Evolutionary conservation across 92 coral and sea anemone species (phyloP).

Genomic region (Isaurus tuberculatus): DNA sequence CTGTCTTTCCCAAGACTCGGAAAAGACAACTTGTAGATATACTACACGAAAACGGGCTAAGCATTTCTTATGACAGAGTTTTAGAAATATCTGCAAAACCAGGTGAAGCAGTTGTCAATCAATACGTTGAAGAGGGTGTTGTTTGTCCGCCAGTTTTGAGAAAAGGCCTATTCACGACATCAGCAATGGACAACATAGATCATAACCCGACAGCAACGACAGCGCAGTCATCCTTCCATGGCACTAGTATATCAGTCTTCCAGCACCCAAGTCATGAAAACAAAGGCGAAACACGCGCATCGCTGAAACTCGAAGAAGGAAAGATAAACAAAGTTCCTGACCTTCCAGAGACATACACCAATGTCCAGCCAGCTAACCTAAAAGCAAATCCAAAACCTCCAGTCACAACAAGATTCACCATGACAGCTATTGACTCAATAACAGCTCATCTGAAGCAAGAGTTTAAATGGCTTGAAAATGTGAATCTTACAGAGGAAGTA

Average conservation of each 20-base stretch:
- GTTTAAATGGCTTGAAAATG: conserved; percentile 50
- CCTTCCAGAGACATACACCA: neutral
- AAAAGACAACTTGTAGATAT: neutral
- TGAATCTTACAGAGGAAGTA: conserved; percentile 41
- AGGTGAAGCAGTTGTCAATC: neutral
- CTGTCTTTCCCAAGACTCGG: neutral
- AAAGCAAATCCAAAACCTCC: neutral
- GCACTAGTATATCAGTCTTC: neutral
- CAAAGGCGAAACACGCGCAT: neutral
- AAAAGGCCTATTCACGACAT: neutral
- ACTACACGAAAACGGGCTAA: neutral
- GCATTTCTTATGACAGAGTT: neutral
- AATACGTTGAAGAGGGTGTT: neutral
- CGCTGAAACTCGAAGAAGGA: neutral
- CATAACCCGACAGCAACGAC: neutral
- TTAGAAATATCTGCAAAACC: neutral
- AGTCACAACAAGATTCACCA: neutral
- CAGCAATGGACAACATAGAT: neutral
- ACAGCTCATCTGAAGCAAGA: conserved; percentile 29
- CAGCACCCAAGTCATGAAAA: neutral
- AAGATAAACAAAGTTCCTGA: neutral
- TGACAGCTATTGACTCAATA: neutral
- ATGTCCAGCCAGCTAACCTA: neutral
- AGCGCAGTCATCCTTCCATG: neutral
- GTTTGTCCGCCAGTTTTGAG: neutral